Conservation (phyloP, 2,113 vertebrate genomes). For the Procapra przewalskii region DNA sequence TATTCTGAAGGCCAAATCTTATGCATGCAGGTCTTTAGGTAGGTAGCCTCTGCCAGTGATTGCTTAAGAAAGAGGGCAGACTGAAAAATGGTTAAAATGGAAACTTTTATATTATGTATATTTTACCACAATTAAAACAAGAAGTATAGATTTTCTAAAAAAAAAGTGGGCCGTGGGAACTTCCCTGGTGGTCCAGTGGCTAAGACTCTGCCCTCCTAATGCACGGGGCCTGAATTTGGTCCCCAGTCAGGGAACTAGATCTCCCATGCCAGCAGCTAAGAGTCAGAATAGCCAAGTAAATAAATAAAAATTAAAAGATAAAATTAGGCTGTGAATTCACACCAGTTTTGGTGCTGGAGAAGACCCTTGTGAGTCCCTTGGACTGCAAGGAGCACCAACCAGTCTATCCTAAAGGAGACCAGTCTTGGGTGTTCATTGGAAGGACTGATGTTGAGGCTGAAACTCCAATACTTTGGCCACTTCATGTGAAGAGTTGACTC, state of each 20-base stretch:
- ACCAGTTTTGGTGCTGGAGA: neutral
- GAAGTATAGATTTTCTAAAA: neutral
- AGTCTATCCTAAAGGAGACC: no score
- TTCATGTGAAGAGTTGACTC: no score
- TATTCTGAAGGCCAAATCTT: neutral
- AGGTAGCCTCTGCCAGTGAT: neutral
- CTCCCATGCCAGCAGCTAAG: neutral
- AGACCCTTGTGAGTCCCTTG: no score
- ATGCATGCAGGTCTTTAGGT: neutral
- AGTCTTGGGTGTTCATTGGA: no score
- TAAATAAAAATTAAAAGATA: neutral
- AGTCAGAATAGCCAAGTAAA: neutral
- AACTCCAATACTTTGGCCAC: no score
- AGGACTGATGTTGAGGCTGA: no score
- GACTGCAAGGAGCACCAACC: no score
- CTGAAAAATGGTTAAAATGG: neutral
- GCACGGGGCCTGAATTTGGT: neutral
- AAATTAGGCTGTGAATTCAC: neutral
- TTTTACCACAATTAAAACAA: neutral
- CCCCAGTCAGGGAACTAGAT: neutral
- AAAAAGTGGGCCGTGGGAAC: neutral
- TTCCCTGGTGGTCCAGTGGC: neutral
- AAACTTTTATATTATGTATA: neutral
- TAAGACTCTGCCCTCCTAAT: neutral
- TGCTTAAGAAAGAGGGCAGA: neutral